Percentiles rank a stretch among this genome's conserved stretches.
These are phyloP conservation scores for Suncus etruscus DNA, from an alignment of 2,113 vertebrate genomes.

Conservation along the genomic window DNA sequence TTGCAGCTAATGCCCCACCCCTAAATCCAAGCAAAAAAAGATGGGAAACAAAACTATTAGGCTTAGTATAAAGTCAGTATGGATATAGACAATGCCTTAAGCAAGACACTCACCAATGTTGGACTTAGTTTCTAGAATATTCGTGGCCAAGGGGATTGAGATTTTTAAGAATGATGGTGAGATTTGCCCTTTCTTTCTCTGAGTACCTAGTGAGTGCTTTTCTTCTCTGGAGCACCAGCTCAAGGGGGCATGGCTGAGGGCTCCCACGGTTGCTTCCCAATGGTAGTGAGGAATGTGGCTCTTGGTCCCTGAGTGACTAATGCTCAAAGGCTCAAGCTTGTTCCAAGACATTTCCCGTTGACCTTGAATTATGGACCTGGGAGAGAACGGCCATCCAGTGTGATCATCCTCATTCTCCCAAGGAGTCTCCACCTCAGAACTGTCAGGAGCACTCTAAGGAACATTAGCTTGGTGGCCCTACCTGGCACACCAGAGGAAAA, in stretches of 20 bases:
- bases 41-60: neutral
- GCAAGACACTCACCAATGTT: neutral
- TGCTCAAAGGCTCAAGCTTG: neutral
- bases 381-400: neutral
- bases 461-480: neutral
- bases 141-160: neutral
- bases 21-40: no score
- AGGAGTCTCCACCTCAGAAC: constrained; percentile 49
- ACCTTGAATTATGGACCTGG: constrained; percentile 31
- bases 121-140: neutral
- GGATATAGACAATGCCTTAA: neutral
- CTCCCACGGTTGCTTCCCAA: no score
- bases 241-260: no score
- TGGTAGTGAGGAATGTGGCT: neutral
- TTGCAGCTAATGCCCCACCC: no score
- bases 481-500: neutral
- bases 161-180: neutral
- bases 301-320: neutral
- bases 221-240: no score
- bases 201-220: neutral
- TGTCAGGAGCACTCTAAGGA: constrained; percentile 4
- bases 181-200: neutral
- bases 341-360: constrained; percentile 30
- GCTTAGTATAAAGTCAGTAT: neutral
- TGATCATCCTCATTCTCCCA: neutral